Percentiles rank a stretch among this genome's conserved stretches.
Conservation (phyloP, 1,140 invertebrate species). For the Saxidomus purpurata region DNA sequence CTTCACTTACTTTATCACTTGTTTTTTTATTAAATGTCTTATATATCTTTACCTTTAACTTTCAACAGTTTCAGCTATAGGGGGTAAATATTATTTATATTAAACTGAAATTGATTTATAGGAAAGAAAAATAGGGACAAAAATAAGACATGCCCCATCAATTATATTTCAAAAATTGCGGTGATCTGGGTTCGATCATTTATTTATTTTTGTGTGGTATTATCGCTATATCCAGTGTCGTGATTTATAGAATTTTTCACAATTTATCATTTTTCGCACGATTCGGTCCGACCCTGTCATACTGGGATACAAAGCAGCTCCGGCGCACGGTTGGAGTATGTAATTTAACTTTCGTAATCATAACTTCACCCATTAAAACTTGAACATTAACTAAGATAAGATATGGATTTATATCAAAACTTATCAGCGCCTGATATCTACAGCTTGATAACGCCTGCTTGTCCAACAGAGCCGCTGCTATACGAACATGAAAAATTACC, state of each 20-base stretch:
- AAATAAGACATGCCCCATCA: not conserved
- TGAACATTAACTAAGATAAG: slow-evolving; percentile 55
- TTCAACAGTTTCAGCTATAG: too few species aligned
- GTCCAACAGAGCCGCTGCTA: slow-evolving; percentile 11
- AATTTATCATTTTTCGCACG: slow-evolving; percentile 61
- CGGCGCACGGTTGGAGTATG: slow-evolving; percentile 17
- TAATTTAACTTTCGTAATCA: slow-evolving; percentile 61
- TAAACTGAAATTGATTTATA: not conserved
- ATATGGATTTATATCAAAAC: slow-evolving; percentile 53
- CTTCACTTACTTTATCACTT: too few species aligned
- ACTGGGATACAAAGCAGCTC: slow-evolving; percentile 37
- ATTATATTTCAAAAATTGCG: not conserved
- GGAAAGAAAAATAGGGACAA: not conserved
- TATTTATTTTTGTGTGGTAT: slow-evolving; percentile 12
- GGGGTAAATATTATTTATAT: too few species aligned
- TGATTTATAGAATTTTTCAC: slow-evolving; percentile 52
- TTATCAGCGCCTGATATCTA: slow-evolving; percentile 36
- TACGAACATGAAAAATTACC: slow-evolving; percentile 34
- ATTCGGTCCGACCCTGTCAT: slow-evolving; percentile 34
- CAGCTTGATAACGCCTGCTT: not conserved
- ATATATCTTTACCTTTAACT: too few species aligned
- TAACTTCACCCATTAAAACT: slow-evolving; percentile 51
- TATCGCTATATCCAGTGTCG: not conserved
- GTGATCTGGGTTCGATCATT: slow-evolving; percentile 23
- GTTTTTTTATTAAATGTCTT: too few species aligned